Base-by-base conservation (phyloP, 1,140 invertebrate genomes). In the Drosophila navojoa region DNA sequence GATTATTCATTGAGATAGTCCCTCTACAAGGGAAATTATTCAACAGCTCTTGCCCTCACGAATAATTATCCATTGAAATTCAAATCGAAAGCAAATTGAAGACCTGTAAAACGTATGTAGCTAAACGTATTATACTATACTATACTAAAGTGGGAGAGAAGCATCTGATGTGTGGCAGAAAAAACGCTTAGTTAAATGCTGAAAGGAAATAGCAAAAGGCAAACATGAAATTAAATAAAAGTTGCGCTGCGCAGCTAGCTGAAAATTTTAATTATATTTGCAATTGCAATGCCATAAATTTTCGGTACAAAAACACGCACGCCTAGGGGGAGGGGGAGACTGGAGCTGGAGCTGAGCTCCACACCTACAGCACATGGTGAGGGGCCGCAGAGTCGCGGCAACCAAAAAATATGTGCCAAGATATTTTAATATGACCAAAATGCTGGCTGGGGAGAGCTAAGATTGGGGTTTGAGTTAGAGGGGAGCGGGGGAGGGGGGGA, bases 261-360 rank as follows among this genome's bases (percentile, higher is more conserved):
- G 79, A 76, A 84, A 89, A 87, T 87, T 87, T 87, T 87, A 87
- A 87, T 87, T 87, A 87, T 89, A 87, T 87, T 87, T 87, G 84
- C 84, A 84, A 87, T 87, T 87, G 84, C 84, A 87, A 89, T 87
- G 84, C 79, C 70, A 89, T 87, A 87, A 87, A 87, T 87, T 87
- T 81, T 49, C 50, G 47, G 54, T 49, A 45, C 73, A 71, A 61
- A 60, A 45, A 71, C 38, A 45, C 29, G 27, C 42, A 49, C 53
- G 54, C 59, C 60, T 54, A 55, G 38, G 60, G 50, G 52, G 47
- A 3, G 45, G 52, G 13, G 6, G n/a, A 32, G 32, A 71, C 29
- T 38, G 63, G 9, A 25, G 40, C n/a, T 3, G 42, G 4, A 7
- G 42, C 42, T 13, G 35, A 2, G 32, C 4, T 49, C 52, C 32